A percentile compares a stretch with the other conserved stretches of the same genome.
Evolutionary conservation across 92 coral and sea anemone genomes (phyloP).

Genomic region (Parazoanthus swiftii): DNA sequence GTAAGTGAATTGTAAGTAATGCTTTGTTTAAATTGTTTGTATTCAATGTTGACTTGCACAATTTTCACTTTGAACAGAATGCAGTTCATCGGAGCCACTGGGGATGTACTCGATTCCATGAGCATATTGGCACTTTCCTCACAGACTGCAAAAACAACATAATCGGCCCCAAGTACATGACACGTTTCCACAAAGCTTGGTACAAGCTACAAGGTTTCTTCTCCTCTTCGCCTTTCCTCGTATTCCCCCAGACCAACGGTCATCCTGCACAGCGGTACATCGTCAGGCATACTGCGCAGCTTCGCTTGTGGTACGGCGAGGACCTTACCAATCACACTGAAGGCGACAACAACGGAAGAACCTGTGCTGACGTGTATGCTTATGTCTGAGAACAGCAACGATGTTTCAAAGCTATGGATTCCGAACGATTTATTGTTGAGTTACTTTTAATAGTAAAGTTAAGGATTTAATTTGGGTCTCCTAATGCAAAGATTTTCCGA

Average conservation of each 20-base stretch:
- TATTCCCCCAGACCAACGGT: not conserved
- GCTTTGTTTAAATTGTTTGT: no score
- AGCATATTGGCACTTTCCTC: not conserved
- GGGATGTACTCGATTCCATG: not conserved
- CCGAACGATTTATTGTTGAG: not conserved
- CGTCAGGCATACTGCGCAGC: not conserved
- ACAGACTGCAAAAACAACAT: constrained; percentile 14
- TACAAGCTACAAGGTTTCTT: not conserved
- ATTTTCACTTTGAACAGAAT: not conserved
- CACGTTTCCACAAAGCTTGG: not conserved
- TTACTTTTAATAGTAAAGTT: not conserved
- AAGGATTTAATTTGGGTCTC: not conserved
- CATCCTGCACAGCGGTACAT: not conserved
- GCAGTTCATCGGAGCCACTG: not conserved
- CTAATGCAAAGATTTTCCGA: not conserved
- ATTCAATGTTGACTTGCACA: not conserved
- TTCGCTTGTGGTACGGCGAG: constrained; percentile 7
- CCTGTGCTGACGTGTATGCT: not conserved
- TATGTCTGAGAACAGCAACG: not conserved
- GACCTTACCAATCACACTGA: not conserved
- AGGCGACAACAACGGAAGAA: not conserved
- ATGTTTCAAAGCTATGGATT: not conserved
- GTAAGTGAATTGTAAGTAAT: no score
- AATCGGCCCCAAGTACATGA: not conserved
- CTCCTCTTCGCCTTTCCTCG: not conserved